phyloP scores from a whole-genome alignment of 2,113 vertebrate species.

The Platichthys stellatus region DNA sequence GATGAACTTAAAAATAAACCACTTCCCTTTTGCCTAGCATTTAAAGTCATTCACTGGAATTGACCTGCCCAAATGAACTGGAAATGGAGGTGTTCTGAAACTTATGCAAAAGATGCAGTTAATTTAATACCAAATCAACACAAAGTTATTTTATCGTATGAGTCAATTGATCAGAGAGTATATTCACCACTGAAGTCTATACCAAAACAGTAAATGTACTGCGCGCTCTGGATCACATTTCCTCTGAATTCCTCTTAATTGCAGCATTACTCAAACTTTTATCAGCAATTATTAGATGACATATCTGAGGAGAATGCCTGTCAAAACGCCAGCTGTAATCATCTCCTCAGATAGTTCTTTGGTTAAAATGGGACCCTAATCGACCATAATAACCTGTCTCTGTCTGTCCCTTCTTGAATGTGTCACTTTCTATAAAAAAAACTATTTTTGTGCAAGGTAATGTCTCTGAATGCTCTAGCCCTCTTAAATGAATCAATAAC shows the following conservation, averaged over 20 bases:
- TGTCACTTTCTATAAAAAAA: slow-evolving; percentile 15
- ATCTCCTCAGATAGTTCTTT: slow-evolving; percentile 25
- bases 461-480: slow-evolving; percentile 10
- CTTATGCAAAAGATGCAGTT: too few relatives aligned
- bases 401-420: slow-evolving; percentile 10
- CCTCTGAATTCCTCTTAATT: slow-evolving; percentile 26
- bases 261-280: slow-evolving; percentile 38
- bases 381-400: slow-evolving; percentile 42
- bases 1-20: too few relatives aligned
- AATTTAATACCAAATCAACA: neutral
- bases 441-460: neutral
- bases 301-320: slow-evolving; percentile 28
- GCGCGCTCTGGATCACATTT: neutral
- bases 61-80: too few relatives aligned
- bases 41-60: too few relatives aligned
- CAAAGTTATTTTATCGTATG: neutral
- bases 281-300: slow-evolving; percentile 25
- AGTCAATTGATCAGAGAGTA: neutral
- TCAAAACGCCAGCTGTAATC: slow-evolving; percentile 39
- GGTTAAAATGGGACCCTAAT: slow-evolving; percentile 35
- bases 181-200: neutral
- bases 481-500: slow-evolving; percentile 21
- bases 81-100: too few relatives aligned
- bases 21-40: too few relatives aligned
- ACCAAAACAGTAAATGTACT: neutral